Conservation (phyloP, 2,888 invertebrate species). For the Philaethria dido region DNA sequence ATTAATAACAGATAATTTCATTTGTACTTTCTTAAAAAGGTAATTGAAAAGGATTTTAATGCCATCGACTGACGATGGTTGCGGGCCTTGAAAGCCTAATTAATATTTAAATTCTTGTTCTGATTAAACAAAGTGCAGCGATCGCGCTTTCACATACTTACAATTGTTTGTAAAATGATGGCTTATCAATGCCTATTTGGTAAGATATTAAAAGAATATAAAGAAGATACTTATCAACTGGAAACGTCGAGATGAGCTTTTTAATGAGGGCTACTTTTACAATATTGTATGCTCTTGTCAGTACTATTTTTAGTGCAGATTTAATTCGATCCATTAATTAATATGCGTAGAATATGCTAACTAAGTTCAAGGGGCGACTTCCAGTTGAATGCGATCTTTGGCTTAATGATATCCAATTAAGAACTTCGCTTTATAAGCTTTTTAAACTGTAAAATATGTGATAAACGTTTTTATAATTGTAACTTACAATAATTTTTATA, state of each 20-base stretch:
- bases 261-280: background rate
- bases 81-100: too few species aligned
- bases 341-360: constrained; percentile 16
- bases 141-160: too few species aligned
- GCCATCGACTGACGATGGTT: too few species aligned
- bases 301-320: background rate
- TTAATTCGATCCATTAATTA: constrained; percentile 10
- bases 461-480: constrained; percentile 2
- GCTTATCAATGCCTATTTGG: background rate
- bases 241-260: background rate
- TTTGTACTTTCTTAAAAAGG: too few species aligned
- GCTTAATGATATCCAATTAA: constrained; percentile 22
- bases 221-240: background rate
- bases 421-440: background rate
- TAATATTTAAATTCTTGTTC: background rate
- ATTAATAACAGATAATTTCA: background rate
- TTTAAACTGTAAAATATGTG: background rate
- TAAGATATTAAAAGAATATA: background rate
- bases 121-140: too few species aligned
- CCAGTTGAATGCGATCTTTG: constrained; percentile 1
- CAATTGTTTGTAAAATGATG: too few species aligned
- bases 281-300: background rate
- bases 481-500: background rate
- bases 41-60: too few species aligned
- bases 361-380: constrained; percentile 24